phyloP scores from a whole-genome alignment of 1,140 invertebrate genomes.

The Wasmannia auropunctata region DNA sequence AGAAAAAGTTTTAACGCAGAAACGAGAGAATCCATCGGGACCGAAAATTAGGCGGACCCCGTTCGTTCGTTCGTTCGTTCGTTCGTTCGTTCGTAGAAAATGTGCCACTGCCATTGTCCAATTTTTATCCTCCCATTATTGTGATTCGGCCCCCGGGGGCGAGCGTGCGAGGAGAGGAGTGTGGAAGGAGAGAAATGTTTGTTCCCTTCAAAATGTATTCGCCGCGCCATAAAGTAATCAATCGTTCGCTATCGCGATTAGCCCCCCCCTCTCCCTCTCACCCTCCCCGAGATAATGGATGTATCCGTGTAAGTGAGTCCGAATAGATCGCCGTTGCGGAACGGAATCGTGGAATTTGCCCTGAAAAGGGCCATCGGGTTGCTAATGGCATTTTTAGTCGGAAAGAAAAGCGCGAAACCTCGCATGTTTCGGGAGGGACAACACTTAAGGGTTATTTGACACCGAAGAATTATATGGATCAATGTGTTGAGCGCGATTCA shows the following conservation, averaged over 20 bases:
- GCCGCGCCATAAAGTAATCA: constrained; percentile 26
- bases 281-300: neutral
- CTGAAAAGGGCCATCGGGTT: neutral
- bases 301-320: neutral
- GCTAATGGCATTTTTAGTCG: neutral
- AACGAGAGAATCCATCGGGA: constrained; percentile 35
- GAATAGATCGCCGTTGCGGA: neutral
- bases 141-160: constrained; percentile 25
- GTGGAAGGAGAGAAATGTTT: neutral
- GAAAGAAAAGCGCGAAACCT: neutral
- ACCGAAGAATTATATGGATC: neutral
- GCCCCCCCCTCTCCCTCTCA: neutral
- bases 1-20: constrained; percentile 55
- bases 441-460: neutral
- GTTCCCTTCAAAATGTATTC: constrained; percentile 21
- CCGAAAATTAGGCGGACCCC: constrained; percentile 23
- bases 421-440: neutral
- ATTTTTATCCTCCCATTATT: constrained; percentile 55
- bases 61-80: neutral
- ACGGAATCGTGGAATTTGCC: neutral
- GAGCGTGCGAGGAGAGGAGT: neutral
- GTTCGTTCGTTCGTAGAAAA: constrained; percentile 35
- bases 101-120: constrained; percentile 48
- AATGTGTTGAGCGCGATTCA: neutral
- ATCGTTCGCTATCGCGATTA: constrained; percentile 5